Conservation (phyloP, 2,113 vertebrate species). For the Colossoma macropomum region DNA sequence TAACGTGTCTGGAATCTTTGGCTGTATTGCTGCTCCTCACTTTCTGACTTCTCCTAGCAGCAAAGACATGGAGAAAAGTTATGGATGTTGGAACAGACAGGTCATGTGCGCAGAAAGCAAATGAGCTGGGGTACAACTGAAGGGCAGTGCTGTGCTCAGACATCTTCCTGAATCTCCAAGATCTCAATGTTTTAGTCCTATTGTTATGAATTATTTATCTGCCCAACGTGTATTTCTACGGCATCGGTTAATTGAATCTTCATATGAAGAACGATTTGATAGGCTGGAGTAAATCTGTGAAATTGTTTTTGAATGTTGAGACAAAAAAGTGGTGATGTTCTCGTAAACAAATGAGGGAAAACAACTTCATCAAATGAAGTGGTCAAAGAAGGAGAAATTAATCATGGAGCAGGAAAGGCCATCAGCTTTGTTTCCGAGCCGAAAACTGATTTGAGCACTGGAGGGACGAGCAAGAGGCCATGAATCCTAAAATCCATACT, state of each 20-base stretch:
- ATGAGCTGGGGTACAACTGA: neutral
- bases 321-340: neutral
- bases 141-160: neutral
- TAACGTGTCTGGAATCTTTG: neutral
- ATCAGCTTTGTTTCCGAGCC: conserved; percentile 8
- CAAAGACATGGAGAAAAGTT: neutral
- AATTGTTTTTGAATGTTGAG: neutral
- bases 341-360: neutral
- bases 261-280: neutral
- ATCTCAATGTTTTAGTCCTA: neutral
- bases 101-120: conserved; percentile 9
- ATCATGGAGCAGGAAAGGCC: neutral
- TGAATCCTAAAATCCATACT: conserved; percentile 54
- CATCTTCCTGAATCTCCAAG: neutral
- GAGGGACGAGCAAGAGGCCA: conserved; percentile 23
- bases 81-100: neutral
- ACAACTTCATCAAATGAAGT: neutral
- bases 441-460: conserved; percentile 28
- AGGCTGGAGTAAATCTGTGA: neutral
- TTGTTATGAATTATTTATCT: neutral
- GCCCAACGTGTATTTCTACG: neutral
- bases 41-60: neutral
- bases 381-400: neutral
- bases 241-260: neutral
- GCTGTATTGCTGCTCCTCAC: neutral